Base-by-base conservation (phyloP, 2,113 vertebrate species). In the Calonectris borealis region DNA sequence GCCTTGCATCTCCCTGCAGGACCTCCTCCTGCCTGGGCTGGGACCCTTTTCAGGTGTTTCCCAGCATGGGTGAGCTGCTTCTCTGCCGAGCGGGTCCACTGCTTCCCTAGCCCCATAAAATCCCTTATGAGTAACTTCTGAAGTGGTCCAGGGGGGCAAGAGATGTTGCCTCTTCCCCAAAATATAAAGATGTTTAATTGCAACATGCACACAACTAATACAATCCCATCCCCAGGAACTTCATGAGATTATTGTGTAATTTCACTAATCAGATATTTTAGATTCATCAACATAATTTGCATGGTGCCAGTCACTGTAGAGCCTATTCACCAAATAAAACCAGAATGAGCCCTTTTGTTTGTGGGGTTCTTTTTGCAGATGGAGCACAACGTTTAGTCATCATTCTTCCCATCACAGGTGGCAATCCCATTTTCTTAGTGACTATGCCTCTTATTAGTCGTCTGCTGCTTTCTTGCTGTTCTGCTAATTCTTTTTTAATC, bases 401-500 rank as follows among this genome's bases (percentile, higher is more conserved):
- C 29, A 15, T 77, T 90, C 55, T 88, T 78, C 42, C 42, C 55
- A 77, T 61, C 44, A 32, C 18, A 81, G 44, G 81, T 46, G 38
- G 16, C 44, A 85, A 87, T 69, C 29, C 58, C 46, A 58, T 92
- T 92, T 94, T 73, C 88, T 81, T n/a, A 73, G 51, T 48, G 52
- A 69, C 26, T 82, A 7, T 54, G n/a, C 40, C 24, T 71, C 64
- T 64, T 70, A 16, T 25, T 58, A 61, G 55, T 93, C 85, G 62
- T 66, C 62, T 86, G 29, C 11, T 75, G 8, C n/a, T 82, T 89
- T 90, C 76, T 89, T 82, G 72, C 69, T 86, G 34, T 76, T 93
- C 69, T 61, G 66, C 68, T 94, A 95, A 83, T 80, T 91, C 29
- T 86, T 54, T 86, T 95, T 87, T 46, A 76, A 34, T 83, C 60